Evolutionary conservation across 2,113 vertebrate species (phyloP).

Genomic region (Channa maculata): DNA sequence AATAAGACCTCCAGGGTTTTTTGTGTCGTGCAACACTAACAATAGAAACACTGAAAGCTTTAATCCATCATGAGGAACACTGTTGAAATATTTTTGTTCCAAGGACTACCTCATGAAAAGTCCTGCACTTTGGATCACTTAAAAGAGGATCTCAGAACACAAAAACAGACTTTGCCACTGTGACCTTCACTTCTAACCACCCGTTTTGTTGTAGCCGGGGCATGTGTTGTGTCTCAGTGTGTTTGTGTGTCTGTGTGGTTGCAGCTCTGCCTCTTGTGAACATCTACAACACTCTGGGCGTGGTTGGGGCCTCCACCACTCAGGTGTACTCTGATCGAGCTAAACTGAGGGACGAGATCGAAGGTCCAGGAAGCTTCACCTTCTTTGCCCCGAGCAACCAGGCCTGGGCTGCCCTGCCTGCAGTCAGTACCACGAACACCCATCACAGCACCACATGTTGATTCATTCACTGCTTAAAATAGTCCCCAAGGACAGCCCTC

Average conservation of each 20-base stretch:
- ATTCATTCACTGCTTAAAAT: background rate
- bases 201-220: too few species aligned
- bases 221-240: background rate
- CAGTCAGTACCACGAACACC: slow-evolving; percentile 81
- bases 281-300: slow-evolving; percentile 93
- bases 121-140: too few species aligned
- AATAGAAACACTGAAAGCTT: too few species aligned
- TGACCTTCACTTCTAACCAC: too few species aligned
- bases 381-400: slow-evolving; percentile 97
- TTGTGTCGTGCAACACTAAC: too few species aligned
- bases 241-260: slow-evolving; percentile 7
- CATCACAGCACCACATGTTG: background rate
- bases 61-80: too few species aligned
- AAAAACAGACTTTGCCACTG: too few species aligned
- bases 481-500: background rate
- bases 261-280: slow-evolving; percentile 93
- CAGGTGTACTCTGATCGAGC: slow-evolving; percentile 94
- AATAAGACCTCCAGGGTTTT: too few species aligned
- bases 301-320: slow-evolving; percentile 91
- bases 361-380: slow-evolving; percentile 95
- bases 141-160: too few species aligned
- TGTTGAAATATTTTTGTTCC: too few species aligned
- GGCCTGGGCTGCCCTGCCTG: slow-evolving; percentile 91
- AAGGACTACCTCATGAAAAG: too few species aligned
- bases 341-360: slow-evolving; percentile 89